A percentile compares a stretch with the other conserved stretches of the same genome.
These are phyloP conservation scores for Rhagonycha lutea DNA, from an alignment of 2,888 invertebrate genomes.

Conservation along the genomic window DNA sequence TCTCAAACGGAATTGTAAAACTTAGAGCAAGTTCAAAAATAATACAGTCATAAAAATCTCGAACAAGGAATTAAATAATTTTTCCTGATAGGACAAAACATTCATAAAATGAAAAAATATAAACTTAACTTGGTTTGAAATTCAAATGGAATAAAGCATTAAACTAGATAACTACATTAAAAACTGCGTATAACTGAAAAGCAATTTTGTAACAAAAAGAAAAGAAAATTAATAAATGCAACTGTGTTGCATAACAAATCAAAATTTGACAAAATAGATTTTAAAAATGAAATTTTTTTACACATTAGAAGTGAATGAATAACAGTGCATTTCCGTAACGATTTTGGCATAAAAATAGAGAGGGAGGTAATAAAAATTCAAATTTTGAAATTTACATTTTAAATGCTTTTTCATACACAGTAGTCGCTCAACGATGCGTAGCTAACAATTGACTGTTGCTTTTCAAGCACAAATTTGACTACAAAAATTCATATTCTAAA, in stretches of 20 bases:
- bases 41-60: conserved; percentile 6
- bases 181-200: conserved; percentile 19
- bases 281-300: conserved; percentile 15
- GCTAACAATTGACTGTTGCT: conserved; percentile 44
- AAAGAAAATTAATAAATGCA: not conserved
- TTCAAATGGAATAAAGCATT: conserved; percentile 31
- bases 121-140: conserved; percentile 30
- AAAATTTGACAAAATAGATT: conserved; percentile 1
- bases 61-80: conserved; percentile 19
- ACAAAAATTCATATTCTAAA: conserved; percentile 24
- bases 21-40: conserved; percentile 4
- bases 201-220: conserved; percentile 8
- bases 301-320: conserved; percentile 17
- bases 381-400: conserved; percentile 54
- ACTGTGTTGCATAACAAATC: not conserved
- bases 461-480: conserved; percentile 28
- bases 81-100: not conserved
- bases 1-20: conserved; percentile 22
- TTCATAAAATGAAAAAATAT: conserved; percentile 13
- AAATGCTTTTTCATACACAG: conserved; percentile 53
- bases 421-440: conserved; percentile 47
- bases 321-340: conserved; percentile 23
- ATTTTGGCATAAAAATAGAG: conserved; percentile 30
- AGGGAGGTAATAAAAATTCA: conserved; percentile 52
- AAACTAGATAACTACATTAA: conserved; percentile 29